A percentile compares a stretch with the other conserved stretches of the same genome.
phyloP scores from a whole-genome alignment of 1,140 invertebrate genomes.

The Leptonema lineaticorne region DNA sequence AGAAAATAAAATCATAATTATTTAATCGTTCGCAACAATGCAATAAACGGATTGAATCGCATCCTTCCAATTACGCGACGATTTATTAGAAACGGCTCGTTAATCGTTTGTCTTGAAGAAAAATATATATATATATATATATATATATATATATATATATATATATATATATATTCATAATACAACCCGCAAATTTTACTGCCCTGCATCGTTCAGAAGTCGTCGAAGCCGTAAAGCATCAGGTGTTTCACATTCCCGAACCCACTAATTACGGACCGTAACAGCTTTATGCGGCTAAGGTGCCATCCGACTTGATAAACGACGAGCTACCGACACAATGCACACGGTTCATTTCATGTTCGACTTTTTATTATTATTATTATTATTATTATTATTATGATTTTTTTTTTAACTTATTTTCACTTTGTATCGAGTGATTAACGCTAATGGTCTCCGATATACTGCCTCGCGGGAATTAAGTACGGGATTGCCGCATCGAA shows the following conservation, averaged over 20 bases:
- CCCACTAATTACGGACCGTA: conserved; percentile 22
- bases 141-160: no score
- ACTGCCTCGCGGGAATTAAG: background rate
- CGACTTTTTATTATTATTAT: no score
- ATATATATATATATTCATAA: no score
- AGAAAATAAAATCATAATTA: no score
- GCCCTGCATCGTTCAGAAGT: background rate
- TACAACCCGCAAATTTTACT: background rate
- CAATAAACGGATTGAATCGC: no score
- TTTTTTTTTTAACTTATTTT: no score
- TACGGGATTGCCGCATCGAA: background rate
- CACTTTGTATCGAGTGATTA: background rate
- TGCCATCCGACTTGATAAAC: conserved; percentile 28
- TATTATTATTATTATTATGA: no score
- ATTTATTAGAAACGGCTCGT: no score
- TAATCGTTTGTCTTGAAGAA: no score
- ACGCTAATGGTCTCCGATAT: conserved; percentile 6
- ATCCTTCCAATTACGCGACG: no score
- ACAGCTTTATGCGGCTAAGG: conserved; percentile 27
- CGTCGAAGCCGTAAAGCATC: conserved; percentile 1
- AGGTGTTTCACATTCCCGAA: conserved; percentile 19
- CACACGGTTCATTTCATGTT: conserved; percentile 14
- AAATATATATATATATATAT: no score
- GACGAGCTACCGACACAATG: conserved; percentile 28
- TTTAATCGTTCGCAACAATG: no score